Conservation (phyloP, 1,140 invertebrate species). For the Sipha flava region DNA sequence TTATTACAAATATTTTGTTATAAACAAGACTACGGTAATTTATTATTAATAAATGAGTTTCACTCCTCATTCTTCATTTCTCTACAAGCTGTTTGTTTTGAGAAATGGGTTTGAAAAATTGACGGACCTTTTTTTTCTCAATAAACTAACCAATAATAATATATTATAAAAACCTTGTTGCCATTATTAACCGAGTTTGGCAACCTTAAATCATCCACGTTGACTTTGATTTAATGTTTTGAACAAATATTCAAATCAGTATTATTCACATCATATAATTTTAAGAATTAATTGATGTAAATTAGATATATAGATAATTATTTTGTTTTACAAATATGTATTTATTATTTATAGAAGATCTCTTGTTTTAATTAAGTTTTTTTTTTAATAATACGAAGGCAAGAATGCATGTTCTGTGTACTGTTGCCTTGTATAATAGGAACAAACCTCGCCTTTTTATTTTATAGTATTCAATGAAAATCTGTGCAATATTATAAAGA, state of each 20-base stretch:
- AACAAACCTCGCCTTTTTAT: constrained; percentile 30
- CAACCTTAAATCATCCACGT: not conserved
- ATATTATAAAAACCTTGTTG: not conserved
- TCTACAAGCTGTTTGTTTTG: not conserved
- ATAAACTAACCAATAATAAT: not conserved
- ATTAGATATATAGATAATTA: not conserved
- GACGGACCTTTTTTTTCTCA: not conserved
- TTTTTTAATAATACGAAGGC: not conserved
- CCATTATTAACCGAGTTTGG: not conserved
- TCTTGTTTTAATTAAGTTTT: constrained; percentile 12
- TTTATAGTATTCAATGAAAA: not conserved
- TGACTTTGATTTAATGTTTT: not conserved
- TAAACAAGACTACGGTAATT: not conserved
- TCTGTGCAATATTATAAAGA: not conserved
- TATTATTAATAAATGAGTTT: not conserved
- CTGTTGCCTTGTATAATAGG: not conserved
- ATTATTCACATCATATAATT: not conserved
- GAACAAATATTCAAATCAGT: not conserved
- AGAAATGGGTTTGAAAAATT: not conserved
- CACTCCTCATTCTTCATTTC: not conserved
- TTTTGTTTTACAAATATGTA: not conserved
- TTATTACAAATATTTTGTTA: not conserved
- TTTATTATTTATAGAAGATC: constrained; percentile 18
- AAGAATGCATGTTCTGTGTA: not conserved
- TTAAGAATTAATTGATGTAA: not conserved